phyloP scores from a whole-genome alignment of 2,797 vertebrate species.

The Forpus xanthops region DNA sequence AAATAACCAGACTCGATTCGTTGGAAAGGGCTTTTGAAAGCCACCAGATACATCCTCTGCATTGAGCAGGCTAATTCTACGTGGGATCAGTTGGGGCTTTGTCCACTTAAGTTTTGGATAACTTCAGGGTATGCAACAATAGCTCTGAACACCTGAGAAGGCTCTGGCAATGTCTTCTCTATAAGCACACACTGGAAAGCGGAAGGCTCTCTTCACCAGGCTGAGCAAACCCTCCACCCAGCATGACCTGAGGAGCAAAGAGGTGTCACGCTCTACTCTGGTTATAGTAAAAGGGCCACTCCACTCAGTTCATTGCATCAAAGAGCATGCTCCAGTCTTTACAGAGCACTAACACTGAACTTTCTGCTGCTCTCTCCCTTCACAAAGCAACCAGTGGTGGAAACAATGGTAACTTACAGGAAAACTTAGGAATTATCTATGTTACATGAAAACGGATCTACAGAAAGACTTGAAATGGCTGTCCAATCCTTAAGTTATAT shows the following conservation, averaged over 20 bases:
- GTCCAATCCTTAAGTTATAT: neutral
- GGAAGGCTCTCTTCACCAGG: neutral
- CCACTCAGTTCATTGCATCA: fast-evolving
- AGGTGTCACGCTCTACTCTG: neutral
- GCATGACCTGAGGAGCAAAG: neutral
- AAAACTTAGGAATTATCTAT: neutral
- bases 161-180: neutral
- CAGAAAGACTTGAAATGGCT: neutral
- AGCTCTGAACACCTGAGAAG: neutral
- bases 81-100: neutral
- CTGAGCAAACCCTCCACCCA: neutral
- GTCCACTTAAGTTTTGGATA: neutral
- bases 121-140: neutral
- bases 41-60: neutral
- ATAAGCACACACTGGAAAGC: neutral
- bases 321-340: neutral
- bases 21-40: neutral
- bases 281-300: neutral
- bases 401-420: neutral
- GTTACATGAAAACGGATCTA: neutral
- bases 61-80: neutral
- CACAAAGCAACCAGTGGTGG: neutral
- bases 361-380: neutral
- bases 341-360: neutral
- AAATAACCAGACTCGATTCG: neutral